Evolutionary conservation across 2,113 vertebrate species (phyloP), one percentile per base, ranked within the genome.

Genomic region (Corvus hawaiiensis): DNA sequence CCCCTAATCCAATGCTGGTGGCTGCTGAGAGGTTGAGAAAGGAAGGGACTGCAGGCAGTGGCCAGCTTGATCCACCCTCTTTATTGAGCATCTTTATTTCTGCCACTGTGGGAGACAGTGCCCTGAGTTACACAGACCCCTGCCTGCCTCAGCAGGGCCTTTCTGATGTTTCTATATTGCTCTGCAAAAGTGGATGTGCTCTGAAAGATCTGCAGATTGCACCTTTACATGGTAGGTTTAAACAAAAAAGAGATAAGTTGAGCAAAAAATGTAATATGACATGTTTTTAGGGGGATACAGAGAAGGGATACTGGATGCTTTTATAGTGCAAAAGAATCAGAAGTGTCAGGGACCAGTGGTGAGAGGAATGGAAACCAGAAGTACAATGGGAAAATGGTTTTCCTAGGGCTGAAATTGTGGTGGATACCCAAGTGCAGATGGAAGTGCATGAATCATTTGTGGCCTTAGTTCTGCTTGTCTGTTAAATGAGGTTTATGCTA

Each of bases 401-500:
- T 74, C 48, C 19, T 7, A 76, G 63, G 56, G 44, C 46, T 95
- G 76, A 90, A 94, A 89, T 27, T 24, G 27, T 71, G 43, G 46
- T 73, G 71, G 74, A 64, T 55, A 49, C 61, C 33, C 68, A 84
- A 33, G 35, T 77, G 79, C 72, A 90, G 49, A 92, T 90, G 75
- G 67, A 85, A 83, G n/a, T 26, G 52, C 52, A 62, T 84, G 89
- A 94, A 80, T 86, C 64, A 89, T 89, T 89, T 83, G 84, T 77
- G 94, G 81, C 71, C 72, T 96, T 89, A 87, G 84, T 83, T 94
- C 81, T 87, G 66, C 89, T 79, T 89, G 71, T 90, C 82, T 95
- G 87, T 87, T 93, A 93, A 93, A 93, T 83, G 95, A 95, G 63
- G 49, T 95, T 96, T 96, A 67, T 93, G 63, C 93, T 91, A 62